Evolutionary conservation across 2,113 vertebrate species (phyloP).

Genomic region (Holacanthus passer): DNA sequence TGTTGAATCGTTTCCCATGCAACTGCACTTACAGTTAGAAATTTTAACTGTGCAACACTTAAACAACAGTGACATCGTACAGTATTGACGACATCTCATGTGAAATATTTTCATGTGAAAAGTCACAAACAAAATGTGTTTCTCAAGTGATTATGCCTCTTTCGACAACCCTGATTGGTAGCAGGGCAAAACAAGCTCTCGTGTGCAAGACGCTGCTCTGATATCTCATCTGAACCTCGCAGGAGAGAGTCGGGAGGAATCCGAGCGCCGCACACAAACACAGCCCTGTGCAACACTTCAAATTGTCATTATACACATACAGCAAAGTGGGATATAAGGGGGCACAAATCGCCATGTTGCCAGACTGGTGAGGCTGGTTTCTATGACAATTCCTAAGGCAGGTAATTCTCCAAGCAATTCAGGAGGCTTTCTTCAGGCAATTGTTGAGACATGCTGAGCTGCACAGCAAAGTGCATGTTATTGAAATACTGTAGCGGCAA

Average conservation of each 20-base stretch:
- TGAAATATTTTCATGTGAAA: conserved; percentile 26
- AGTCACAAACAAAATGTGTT: conserved; percentile 29
- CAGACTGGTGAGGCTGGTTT: conserved; percentile 36
- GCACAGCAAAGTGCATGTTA: neutral
- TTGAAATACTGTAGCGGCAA: conserved; percentile 26
- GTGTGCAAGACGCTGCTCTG: conserved; percentile 29
- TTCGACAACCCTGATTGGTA: conserved; percentile 53
- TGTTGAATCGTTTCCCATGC: neutral
- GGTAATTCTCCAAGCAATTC: conserved; percentile 36
- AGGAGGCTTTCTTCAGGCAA: conserved; percentile 21
- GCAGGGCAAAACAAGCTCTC: conserved; percentile 21
- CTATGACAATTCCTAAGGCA: conserved; percentile 29
- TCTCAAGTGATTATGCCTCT: conserved; percentile 47
- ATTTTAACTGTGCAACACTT: neutral
- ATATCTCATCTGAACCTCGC: conserved; percentile 36
- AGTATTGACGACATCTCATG: conserved; percentile 8
- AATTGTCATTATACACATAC: conserved; percentile 20
- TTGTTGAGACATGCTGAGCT: conserved; percentile 16
- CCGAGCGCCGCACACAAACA: conserved; percentile 9
- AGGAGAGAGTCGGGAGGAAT: conserved; percentile 20
- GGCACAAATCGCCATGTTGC: conserved; percentile 1
- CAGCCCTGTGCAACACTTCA: conserved; percentile 6
- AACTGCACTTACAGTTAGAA: conserved; percentile 1
- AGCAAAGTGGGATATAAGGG: conserved; percentile 26
- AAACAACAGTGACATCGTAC: neutral